A percentile compares a stretch with the other conserved stretches of the same genome.
phyloP scores from a whole-genome alignment of 2,113 vertebrate species.

The Xiphorhynchus elegans region DNA sequence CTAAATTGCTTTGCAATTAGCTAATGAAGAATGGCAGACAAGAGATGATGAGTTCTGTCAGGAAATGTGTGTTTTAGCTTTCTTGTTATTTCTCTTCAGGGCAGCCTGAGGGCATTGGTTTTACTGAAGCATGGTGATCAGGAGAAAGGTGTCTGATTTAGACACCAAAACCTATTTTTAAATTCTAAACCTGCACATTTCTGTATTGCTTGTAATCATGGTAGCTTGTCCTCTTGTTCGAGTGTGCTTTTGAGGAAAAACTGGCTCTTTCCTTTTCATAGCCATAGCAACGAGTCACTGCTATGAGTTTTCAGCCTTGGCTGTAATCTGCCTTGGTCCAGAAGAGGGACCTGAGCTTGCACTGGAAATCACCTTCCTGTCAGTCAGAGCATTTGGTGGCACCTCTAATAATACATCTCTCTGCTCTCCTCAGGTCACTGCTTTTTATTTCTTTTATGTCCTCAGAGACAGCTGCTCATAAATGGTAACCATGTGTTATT shows the following conservation, averaged over 20 bases:
- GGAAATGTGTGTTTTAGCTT: neutral
- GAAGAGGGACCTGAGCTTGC: neutral
- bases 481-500: neutral
- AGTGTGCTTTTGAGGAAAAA: neutral
- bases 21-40: neutral
- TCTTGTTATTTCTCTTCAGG: neutral
- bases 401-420: neutral
- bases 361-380: neutral
- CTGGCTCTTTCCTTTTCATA: neutral
- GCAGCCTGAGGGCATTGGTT: neutral
- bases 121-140: neutral
- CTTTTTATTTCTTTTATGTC: neutral
- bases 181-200: neutral
- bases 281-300: neutral
- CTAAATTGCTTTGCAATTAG: neutral
- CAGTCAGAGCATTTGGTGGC: neutral
- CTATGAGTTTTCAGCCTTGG: neutral
- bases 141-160: neutral
- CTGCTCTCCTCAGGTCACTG: neutral
- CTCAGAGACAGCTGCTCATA: neutral
- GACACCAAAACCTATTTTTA: neutral
- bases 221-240: neutral
- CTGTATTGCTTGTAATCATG: neutral
- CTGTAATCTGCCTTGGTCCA: neutral
- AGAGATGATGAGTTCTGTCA: neutral